These are phyloP conservation scores for Mimachlamys varia DNA, from an alignment of 2,888 invertebrate species.

Conservation along the genomic window DNA sequence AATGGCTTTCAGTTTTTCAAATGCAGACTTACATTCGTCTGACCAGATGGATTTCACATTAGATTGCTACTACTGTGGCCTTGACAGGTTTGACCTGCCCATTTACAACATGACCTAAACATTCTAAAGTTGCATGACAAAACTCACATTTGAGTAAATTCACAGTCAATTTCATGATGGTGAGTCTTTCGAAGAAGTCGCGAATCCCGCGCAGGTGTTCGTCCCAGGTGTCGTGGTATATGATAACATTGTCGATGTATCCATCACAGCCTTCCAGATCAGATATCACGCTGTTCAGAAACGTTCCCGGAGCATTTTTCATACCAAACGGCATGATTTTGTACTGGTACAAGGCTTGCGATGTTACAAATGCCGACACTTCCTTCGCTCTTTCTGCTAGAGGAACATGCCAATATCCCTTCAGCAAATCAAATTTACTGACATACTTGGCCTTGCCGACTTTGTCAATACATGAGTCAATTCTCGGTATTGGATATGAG, in stretches of 20 bases:
- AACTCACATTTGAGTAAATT: no score
- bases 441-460: constrained; percentile 51
- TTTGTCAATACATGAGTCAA: constrained; percentile 55
- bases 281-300: neutral
- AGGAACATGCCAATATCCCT: no score
- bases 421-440: constrained; percentile 55
- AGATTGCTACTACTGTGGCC: no score
- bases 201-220: neutral
- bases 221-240: neutral
- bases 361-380: constrained; percentile 50
- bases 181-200: neutral
- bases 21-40: constrained; percentile 66
- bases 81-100: no score
- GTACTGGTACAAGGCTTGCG: constrained; percentile 44
- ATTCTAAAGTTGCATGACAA: no score
- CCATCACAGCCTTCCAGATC: neutral
- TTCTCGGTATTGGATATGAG: no score
- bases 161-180: neutral
- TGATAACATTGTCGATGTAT: constrained; percentile 25
- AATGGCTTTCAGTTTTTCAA: constrained; percentile 67
- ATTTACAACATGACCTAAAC: no score
- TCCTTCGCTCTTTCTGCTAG: constrained; percentile 47
- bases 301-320: constrained; percentile 47
- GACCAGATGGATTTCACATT: constrained; percentile 64
- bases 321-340: constrained; percentile 51